Conservation (phyloP, 1,140 invertebrate genomes). For the Caenorhabditis inopinata region DNA sequence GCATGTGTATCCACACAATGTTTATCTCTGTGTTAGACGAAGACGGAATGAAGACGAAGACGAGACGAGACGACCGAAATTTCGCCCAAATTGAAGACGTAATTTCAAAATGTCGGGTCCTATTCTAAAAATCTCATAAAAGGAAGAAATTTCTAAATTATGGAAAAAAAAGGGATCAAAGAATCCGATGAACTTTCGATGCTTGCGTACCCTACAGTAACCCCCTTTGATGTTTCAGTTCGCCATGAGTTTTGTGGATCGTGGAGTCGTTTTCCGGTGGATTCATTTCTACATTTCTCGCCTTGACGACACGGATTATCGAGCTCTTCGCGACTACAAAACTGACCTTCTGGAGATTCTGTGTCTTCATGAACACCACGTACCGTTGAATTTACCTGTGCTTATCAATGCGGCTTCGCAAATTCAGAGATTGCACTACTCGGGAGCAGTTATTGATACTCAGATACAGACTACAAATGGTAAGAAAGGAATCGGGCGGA, state of each 20-base stretch:
- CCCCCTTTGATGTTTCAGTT: constrained; percentile 72
- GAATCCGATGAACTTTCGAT: too few relatives aligned
- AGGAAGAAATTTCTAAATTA: too few relatives aligned
- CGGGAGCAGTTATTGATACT: not conserved
- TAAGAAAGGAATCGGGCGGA: not conserved
- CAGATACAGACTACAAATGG: constrained; percentile 43
- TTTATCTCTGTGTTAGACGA: too few relatives aligned
- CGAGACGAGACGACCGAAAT: too few relatives aligned
- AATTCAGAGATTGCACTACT: constrained; percentile 52
- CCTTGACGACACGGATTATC: constrained; percentile 78
- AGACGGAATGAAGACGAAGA: too few relatives aligned
- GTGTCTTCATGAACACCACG: constrained; percentile 71
- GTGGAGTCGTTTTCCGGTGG: constrained; percentile 84
- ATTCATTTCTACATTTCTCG: constrained; percentile 83
- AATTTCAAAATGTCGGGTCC: too few relatives aligned
- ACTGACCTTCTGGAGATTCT: constrained; percentile 60
- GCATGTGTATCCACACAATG: too few relatives aligned
- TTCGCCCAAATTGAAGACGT: too few relatives aligned
- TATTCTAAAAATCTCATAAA: too few relatives aligned
- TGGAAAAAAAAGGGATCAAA: too few relatives aligned
- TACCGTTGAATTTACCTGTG: constrained; percentile 74
- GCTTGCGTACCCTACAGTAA: too few relatives aligned
- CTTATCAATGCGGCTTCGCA: constrained; percentile 72
- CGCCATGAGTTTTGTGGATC: constrained; percentile 86
- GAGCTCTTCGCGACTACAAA: constrained; percentile 58